Conservation (phyloP, 2,888 invertebrate genomes). For the Macrophya annulata region DNA sequence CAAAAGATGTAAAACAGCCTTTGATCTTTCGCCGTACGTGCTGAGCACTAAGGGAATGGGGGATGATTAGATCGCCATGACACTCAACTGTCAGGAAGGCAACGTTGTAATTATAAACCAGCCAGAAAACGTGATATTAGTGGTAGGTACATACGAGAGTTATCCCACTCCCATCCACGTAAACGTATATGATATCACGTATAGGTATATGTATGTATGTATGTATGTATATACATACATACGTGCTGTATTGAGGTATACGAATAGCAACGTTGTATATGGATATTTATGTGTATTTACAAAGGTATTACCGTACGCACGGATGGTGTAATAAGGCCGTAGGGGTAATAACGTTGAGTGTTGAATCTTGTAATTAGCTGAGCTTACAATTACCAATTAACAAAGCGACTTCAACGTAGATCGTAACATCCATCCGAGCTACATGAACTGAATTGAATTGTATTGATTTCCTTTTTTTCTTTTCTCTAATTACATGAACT, state of each 20-base stretch:
- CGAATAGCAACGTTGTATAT: not conserved
- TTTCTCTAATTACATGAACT: not conserved
- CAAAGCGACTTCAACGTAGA: not conserved
- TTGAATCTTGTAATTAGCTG: not conserved
- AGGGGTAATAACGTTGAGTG: not conserved
- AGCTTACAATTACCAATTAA: not conserved
- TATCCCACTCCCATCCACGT: not conserved
- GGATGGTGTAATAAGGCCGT: not conserved
- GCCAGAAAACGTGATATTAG: constrained; percentile 12
- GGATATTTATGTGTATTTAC: not conserved
- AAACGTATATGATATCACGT: too few relatives aligned
- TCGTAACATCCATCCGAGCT: not conserved
- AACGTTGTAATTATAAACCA: not conserved
- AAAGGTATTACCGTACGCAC: not conserved
- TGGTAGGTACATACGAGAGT: not conserved
- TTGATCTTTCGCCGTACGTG: constrained; percentile 5
- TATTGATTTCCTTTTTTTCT: not conserved
- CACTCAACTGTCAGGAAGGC: not conserved
- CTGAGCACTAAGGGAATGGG: not conserved
- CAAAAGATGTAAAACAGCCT: not conserved
- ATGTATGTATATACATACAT: not conserved
- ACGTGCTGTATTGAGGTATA: not conserved
- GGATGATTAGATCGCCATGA: constrained; percentile 18
- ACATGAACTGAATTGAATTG: not conserved
- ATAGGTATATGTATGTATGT: too few relatives aligned